phyloP scores from a whole-genome alignment of 2,113 vertebrate species.

The Thinocorus orbignyianus region DNA sequence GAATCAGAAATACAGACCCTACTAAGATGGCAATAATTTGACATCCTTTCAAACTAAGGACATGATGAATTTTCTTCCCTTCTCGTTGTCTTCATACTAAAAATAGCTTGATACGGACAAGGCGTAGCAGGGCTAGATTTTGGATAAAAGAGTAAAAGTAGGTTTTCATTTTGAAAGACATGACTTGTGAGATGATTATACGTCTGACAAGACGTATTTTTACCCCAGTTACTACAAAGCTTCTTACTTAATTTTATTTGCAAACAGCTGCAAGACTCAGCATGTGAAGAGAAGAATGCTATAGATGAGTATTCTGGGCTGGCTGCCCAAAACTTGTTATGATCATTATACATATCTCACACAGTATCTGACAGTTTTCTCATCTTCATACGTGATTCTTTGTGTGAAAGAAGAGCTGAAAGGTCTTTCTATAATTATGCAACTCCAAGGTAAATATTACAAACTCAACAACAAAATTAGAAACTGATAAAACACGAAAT shows the following conservation, averaged over 20 bases:
- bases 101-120: not conserved
- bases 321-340: not conserved
- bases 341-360: not conserved
- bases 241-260: slow-evolving; percentile 23
- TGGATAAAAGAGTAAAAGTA: not conserved
- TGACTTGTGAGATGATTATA: not conserved
- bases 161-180: not conserved
- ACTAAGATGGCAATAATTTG: not conserved
- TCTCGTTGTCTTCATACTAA: not conserved
- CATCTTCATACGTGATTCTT: not conserved
- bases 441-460: not conserved
- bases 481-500: not conserved
- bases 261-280: slow-evolving; percentile 20
- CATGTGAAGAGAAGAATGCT: not conserved
- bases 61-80: not conserved
- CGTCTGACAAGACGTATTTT: not conserved
- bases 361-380: not conserved
- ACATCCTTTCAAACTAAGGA: not conserved
- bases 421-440: not conserved
- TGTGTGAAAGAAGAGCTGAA: not conserved
- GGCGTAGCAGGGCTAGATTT: not conserved
- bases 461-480: not conserved
- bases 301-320: not conserved
- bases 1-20: not conserved
- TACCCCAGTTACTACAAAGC: not conserved